Evolutionary conservation across 2,888 invertebrate genomes (phyloP).

Genomic region (Nesidiocoris tenuis): DNA sequence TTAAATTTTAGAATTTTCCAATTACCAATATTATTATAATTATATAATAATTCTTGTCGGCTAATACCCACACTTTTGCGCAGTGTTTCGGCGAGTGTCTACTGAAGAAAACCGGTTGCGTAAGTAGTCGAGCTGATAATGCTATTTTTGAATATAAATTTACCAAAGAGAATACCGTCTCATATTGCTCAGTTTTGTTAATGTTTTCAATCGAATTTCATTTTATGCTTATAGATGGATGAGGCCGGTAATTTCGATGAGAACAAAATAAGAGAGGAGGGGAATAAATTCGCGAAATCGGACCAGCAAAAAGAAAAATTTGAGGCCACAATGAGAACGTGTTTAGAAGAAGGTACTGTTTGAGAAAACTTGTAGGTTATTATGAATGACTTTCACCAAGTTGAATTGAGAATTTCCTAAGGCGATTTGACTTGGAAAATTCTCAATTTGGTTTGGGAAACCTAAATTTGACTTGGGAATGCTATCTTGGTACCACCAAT

Average conservation of each 20-base stretch:
- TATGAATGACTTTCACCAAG: too few relatives aligned
- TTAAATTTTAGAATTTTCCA: too few relatives aligned
- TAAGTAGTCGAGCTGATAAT: slow-evolving; percentile 20
- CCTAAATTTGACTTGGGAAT: too few relatives aligned
- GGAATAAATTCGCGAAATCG: not conserved
- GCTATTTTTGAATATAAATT: too few relatives aligned
- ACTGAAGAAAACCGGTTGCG: slow-evolving; percentile 27
- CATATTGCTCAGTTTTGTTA: too few relatives aligned
- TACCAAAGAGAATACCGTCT: too few relatives aligned
- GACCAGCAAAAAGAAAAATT: not conserved
- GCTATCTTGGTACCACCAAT: too few relatives aligned
- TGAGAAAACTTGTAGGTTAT: too few relatives aligned
- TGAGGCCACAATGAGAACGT: not conserved
- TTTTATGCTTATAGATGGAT: slow-evolving; percentile 21
- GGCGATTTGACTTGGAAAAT: too few relatives aligned
- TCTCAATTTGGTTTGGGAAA: not conserved
- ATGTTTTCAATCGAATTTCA: too few relatives aligned
- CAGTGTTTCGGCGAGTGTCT: slow-evolving; percentile 42
- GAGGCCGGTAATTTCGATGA: not conserved
- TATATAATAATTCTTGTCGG: not conserved
- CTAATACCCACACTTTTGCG: slow-evolving; percentile 3
- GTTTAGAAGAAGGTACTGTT: slow-evolving; percentile 18
- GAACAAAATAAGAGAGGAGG: slow-evolving; percentile 8
- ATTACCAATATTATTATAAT: slow-evolving; percentile 33
- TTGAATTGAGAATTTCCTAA: too few relatives aligned